These are phyloP conservation scores for Leucoraja ocellata DNA, from an alignment of 2,797 vertebrate species.

Conservation along the genomic window DNA sequence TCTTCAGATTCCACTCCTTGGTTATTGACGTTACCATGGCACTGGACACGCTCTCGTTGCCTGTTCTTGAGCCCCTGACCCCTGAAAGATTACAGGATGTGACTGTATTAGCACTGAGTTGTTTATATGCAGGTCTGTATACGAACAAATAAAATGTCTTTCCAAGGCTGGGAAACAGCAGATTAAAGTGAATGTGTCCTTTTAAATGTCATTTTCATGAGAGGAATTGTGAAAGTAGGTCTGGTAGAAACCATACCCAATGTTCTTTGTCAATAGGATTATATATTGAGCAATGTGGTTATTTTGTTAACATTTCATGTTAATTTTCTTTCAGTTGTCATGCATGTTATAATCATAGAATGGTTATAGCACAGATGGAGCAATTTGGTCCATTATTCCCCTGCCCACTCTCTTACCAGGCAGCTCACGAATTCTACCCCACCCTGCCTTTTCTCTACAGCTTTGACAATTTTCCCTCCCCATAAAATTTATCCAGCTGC, in stretches of 20 bases:
- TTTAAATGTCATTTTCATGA: neutral
- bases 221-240: neutral
- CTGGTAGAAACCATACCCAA: too few species aligned
- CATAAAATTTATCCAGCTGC: too few species aligned
- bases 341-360: neutral
- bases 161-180: neutral
- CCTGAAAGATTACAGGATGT: conserved; percentile 87
- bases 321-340: neutral
- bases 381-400: too few species aligned
- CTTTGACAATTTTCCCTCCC: too few species aligned
- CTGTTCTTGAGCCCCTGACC: conserved; percentile 88
- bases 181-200: neutral
- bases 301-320: neutral
- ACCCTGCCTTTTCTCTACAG: too few species aligned
- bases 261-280: neutral
- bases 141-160: neutral
- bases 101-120: conserved; percentile 93
- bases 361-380: too few species aligned
- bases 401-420: too few species aligned
- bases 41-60: conserved; percentile 88
- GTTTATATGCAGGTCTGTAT: conserved; percentile 86
- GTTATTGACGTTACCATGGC: conserved; percentile 98
- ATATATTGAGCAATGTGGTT: neutral
- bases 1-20: conserved; percentile 83
- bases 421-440: too few species aligned